phyloP scores from a whole-genome alignment of 2,888 invertebrate species.

The Agrochola circellaris region DNA sequence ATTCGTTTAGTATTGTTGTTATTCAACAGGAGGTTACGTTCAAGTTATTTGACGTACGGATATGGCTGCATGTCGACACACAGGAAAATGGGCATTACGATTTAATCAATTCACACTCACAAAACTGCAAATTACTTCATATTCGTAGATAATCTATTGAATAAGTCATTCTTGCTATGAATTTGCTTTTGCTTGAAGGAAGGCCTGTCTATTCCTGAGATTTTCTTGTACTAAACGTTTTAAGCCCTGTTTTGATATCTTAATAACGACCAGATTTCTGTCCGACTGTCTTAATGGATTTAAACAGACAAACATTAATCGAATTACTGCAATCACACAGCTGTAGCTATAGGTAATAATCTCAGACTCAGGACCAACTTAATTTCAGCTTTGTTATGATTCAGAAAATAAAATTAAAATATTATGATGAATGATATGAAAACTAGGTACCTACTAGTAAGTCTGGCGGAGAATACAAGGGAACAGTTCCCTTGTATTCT shows the following conservation, averaged over 20 bases:
- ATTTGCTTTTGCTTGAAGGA: neutral
- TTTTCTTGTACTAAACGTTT: neutral
- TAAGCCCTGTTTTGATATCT: conserved; percentile 5
- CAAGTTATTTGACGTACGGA: conserved; percentile 38
- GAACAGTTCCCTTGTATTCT: neutral
- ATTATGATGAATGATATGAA: neutral
- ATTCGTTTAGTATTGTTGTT: conserved; percentile 42
- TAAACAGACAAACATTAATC: neutral
- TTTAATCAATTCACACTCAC: conserved; percentile 32
- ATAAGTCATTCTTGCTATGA: neutral
- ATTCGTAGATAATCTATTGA: conserved; percentile 17
- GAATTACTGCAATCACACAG: neutral
- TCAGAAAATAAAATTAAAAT: conserved; percentile 1
- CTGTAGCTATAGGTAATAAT: neutral
- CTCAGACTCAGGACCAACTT: neutral
- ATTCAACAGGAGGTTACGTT: conserved; percentile 43
- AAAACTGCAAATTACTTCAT: conserved; percentile 25
- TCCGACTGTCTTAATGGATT: neutral
- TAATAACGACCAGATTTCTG: conserved; percentile 1
- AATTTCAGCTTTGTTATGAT: neutral
- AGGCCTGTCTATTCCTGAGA: neutral
- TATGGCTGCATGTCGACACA: conserved; percentile 31
- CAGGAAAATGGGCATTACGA: conserved; percentile 43
- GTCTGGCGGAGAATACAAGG: too few species aligned
- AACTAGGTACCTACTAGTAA: too few species aligned